phyloP scores from a whole-genome alignment of 35 echinoderm and acorn worm species.

The Holothuria glaberrima region DNA sequence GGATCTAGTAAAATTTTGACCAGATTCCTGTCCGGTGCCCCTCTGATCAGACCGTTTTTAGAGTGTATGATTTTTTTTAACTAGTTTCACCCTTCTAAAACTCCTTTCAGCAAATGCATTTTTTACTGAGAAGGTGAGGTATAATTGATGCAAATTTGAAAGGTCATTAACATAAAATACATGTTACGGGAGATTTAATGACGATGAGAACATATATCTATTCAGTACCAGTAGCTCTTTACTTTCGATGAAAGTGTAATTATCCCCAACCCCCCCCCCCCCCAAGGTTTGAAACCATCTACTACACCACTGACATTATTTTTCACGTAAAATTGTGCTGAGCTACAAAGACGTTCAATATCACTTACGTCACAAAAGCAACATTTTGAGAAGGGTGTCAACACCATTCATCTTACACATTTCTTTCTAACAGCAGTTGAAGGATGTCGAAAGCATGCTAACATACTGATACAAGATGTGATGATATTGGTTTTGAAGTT shows the following conservation, averaged over 20 bases:
- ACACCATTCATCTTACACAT: not conserved
- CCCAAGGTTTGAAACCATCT: not conserved
- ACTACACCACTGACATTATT: not conserved
- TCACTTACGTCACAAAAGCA: not conserved
- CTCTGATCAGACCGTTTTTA: too few relatives aligned
- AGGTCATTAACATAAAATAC: not conserved
- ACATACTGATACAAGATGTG: not conserved
- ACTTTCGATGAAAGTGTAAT: not conserved
- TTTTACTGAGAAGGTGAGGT: not conserved
- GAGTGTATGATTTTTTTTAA: too few relatives aligned
- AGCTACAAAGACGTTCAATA: too few relatives aligned
- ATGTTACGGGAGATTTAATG: too few relatives aligned
- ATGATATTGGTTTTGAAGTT: slow-evolving; percentile 2
- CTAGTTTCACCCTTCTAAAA: slow-evolving; percentile 1
- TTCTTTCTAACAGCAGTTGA: not conserved
- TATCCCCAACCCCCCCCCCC: not conserved
- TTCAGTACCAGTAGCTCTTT: slow-evolving; percentile 1
- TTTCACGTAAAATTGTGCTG: not conserved
- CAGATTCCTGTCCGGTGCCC: too few relatives aligned
- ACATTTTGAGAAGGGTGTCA: not conserved
- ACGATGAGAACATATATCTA: not conserved
- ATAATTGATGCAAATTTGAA: not conserved
- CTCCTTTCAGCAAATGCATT: slow-evolving; percentile 32
- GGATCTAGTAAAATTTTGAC: too few relatives aligned
- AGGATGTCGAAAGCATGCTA: not conserved